These are phyloP conservation scores for Camponotus vicinus DNA, from an alignment of 1,140 invertebrate genomes.

Conservation along the genomic window DNA sequence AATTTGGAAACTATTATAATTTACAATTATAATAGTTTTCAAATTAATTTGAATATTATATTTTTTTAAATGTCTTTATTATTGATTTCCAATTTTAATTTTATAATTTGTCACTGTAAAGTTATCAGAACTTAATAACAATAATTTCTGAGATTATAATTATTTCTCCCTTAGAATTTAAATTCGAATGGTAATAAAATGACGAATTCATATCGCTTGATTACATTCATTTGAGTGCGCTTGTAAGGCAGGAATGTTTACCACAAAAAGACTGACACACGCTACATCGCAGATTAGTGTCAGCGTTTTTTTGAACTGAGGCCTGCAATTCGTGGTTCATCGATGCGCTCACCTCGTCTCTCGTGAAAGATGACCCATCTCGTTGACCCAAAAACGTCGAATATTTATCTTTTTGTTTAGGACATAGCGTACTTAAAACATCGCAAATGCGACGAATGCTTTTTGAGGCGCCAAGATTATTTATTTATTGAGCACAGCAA, in stretches of 20 bases:
- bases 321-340: slow-evolving; percentile 29
- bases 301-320: slow-evolving; percentile 42
- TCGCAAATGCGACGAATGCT: not conserved
- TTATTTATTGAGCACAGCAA: slow-evolving; percentile 5
- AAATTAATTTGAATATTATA: no score
- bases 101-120: not conserved
- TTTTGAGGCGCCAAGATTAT: slow-evolving; percentile 30
- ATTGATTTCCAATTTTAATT: not conserved
- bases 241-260: slow-evolving; percentile 37
- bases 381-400: slow-evolving; percentile 32
- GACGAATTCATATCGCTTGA: slow-evolving; percentile 2
- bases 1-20: no score
- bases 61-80: not conserved
- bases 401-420: not conserved
- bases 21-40: not conserved
- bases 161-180: not conserved
- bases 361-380: slow-evolving; percentile 41
- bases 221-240: slow-evolving; percentile 7
- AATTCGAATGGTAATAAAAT: not conserved
- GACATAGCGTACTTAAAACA: slow-evolving; percentile 1
- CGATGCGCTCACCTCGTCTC: not conserved
- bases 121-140: not conserved
- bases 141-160: not conserved
- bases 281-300: slow-evolving; percentile 21
- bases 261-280: slow-evolving; percentile 16